A percentile compares a stretch with the other conserved stretches of the same genome.
These are phyloP conservation scores for Yponomeuta plumbellus DNA, from an alignment of 2,888 invertebrate genomes.

Conservation along the genomic window DNA sequence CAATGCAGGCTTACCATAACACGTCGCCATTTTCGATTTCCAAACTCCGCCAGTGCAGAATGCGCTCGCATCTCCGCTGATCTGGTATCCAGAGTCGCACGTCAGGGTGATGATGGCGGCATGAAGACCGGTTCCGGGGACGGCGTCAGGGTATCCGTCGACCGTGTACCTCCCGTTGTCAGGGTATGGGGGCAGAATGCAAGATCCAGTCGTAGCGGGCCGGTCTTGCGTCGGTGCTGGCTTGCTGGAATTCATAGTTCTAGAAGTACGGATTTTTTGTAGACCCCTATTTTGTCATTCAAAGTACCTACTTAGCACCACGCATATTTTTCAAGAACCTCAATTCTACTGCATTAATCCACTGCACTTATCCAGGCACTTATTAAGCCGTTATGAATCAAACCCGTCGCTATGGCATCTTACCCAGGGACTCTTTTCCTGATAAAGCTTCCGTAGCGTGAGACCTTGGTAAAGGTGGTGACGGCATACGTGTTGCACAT, in stretches of 20 bases:
- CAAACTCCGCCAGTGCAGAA: not conserved
- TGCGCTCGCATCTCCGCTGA: not conserved
- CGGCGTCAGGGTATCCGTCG: not conserved
- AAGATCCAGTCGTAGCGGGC: not conserved
- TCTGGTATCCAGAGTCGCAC: not conserved
- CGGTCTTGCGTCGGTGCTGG: not conserved
- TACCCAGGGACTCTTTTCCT: not conserved
- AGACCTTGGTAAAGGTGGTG: conserved; percentile 23
- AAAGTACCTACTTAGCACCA: too few relatives aligned
- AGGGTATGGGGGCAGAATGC: not conserved
- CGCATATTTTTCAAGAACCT: too few relatives aligned
- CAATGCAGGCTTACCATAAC: not conserved
- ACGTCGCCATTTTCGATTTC: not conserved
- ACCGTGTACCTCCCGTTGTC: not conserved
- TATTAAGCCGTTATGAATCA: too few relatives aligned
- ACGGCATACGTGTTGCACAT: conserved; percentile 21
- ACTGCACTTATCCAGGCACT: too few relatives aligned
- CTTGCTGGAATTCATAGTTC: not conserved
- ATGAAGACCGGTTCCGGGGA: not conserved
- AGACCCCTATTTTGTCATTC: too few relatives aligned
- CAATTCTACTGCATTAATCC: too few relatives aligned
- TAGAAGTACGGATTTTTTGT: too few relatives aligned
- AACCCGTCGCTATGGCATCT: not conserved
- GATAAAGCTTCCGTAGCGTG: conserved; percentile 18
- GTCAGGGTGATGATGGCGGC: not conserved